Evolutionary conservation across 2,888 invertebrate genomes (phyloP).

Genomic region (Altica lythri): DNA sequence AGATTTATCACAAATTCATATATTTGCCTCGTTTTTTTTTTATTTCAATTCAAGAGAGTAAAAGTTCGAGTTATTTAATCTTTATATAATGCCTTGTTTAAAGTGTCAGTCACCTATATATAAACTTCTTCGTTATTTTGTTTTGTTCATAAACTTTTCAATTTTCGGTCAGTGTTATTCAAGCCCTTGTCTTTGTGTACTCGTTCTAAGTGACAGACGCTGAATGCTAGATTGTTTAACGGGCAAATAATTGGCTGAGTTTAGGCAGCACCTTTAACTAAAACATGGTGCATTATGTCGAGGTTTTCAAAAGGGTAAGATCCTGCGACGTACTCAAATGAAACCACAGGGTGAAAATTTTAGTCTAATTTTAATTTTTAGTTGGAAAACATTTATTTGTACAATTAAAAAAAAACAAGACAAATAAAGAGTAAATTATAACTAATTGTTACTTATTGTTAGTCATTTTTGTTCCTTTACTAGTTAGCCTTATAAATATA

Average conservation of each 20-base stretch:
- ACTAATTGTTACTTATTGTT: neutral
- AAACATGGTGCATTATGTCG: slow-evolving; percentile 7
- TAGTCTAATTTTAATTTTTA: neutral
- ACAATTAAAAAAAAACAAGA: too few relatives aligned
- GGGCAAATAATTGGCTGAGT: slow-evolving; percentile 12
- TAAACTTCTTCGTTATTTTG: too few relatives aligned
- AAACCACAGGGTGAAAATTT: slow-evolving; percentile 7
- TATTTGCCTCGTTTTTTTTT: too few relatives aligned
- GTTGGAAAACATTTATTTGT: neutral
- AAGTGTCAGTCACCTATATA: too few relatives aligned
- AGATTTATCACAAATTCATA: too few relatives aligned
- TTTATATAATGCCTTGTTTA: too few relatives aligned
- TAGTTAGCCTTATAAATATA: too few relatives aligned
- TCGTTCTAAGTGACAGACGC: slow-evolving; percentile 8
- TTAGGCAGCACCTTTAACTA: slow-evolving; percentile 10
- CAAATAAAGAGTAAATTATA: neutral
- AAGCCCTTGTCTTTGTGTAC: slow-evolving; percentile 6
- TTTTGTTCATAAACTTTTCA: slow-evolving; percentile 6
- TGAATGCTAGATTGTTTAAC: slow-evolving; percentile 10
- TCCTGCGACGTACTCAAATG: neutral
- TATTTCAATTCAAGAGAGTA: too few relatives aligned
- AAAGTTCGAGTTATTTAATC: too few relatives aligned
- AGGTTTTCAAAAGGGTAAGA: slow-evolving; percentile 8
- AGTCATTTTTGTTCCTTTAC: too few relatives aligned
- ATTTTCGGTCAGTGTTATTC: slow-evolving; percentile 9